Base-by-base conservation (phyloP, 2,113 vertebrate genomes). In the Aptenodytes patagonicus region DNA sequence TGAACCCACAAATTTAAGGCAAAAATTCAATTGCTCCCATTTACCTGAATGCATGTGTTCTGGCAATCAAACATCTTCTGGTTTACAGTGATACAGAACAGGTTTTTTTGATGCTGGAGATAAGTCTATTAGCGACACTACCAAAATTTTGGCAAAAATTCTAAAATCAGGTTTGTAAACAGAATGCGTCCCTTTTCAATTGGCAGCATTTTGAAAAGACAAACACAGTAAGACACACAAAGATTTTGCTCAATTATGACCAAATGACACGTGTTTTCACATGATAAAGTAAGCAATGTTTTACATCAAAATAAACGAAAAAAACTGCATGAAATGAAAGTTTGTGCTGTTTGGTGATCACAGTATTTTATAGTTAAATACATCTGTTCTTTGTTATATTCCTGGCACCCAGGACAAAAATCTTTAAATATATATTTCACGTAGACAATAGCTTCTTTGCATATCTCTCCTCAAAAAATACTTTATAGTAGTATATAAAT, bases 401-500 rank as follows among this genome's bases (percentile, higher is more conserved):
- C 98, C 98, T 98, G 97, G 93, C 40, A 97, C 17, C 38, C 96
- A 98, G 97, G 97, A 97, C 78, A 93, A 97, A 98, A 96, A 94
- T 96, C 95, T 97, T 98, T 98, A 98, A 98, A 98, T 98, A 98
- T 97, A 97, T 95, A 98, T 93, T 97, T 98, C 66, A 98, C 97
- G 97, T 97, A 98, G 98, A 97, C 92, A 97, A 97, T 97, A 98
- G 94, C 86, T 97, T 98, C 96, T 98, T 98, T 98, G 93, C 95
- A 97, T 98, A 96, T 98, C 93, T 98, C 90, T 98, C 96, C 97
- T 98, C 91, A 98, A 98, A 98, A 98, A 98, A 98, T 97, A 98
- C 95, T 98, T 98, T 97, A 97, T 97, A 98, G 95, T 85, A 97
- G 91, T 97, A 98, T 98, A 98, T 97, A 98, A 98, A 98, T 98